Evolutionary conservation across 2,888 invertebrate species (phyloP).

Genomic region (Drosophila pseudotalamancana): DNA sequence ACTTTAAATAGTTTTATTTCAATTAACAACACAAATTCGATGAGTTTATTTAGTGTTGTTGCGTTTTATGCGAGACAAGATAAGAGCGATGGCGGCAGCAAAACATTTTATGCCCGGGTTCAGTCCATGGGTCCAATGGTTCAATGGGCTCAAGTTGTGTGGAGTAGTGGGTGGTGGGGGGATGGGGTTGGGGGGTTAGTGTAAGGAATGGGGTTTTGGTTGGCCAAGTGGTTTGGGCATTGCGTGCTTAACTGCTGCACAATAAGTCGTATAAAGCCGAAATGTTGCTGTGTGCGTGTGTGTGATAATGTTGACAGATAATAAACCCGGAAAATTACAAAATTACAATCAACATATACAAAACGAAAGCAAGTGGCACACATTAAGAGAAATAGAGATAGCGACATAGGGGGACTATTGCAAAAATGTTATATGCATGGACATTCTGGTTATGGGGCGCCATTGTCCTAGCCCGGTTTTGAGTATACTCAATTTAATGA

Average conservation of each 20-base stretch:
- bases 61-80: conserved; percentile 76
- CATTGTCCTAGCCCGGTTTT: conserved; percentile 55
- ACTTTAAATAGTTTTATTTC: conserved; percentile 77
- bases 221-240: conserved; percentile 17
- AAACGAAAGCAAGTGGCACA: conserved; percentile 16
- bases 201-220: no score
- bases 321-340: conserved; percentile 79
- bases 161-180: not conserved
- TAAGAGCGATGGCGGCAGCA: conserved; percentile 72
- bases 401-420: conserved; percentile 46
- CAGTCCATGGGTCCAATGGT: conserved; percentile 40
- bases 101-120: conserved; percentile 62
- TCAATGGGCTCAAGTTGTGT: conserved; percentile 19
- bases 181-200: not conserved
- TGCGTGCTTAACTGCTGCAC: conserved; percentile 58
- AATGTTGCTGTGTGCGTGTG: conserved; percentile 43
- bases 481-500: conserved; percentile 37
- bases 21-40: conserved; percentile 79
- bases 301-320: conserved; percentile 79
- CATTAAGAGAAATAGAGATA: conserved; percentile 12
- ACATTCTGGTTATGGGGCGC: conserved; percentile 70
- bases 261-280: conserved; percentile 34
- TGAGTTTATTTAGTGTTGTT: conserved; percentile 76
- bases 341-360: conserved; percentile 71
- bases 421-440: conserved; percentile 59